These are phyloP conservation scores for Pycnonotus jocosus DNA, from an alignment of 2,113 vertebrate species.

Conservation along the genomic window DNA sequence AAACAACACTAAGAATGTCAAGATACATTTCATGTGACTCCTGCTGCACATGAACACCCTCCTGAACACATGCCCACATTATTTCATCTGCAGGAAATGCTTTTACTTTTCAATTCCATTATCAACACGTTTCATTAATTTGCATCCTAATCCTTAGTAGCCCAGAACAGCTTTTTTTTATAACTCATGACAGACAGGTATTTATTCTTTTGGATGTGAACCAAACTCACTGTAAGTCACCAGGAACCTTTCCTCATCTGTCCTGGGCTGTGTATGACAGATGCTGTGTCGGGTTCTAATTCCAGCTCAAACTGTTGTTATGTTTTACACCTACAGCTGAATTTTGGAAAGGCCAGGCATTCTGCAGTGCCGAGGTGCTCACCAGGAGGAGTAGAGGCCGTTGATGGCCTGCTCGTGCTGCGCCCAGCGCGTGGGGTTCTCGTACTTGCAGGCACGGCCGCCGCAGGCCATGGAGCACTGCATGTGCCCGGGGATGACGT, in stretches of 20 bases:
- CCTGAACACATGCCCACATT: background rate
- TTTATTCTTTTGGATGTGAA: background rate
- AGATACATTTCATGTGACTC: background rate
- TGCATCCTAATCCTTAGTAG: background rate
- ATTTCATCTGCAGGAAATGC: background rate
- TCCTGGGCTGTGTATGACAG: background rate
- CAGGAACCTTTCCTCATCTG: background rate
- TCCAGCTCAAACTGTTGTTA: background rate
- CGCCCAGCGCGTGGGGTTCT: constrained; percentile 92
- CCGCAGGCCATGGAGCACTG: constrained; percentile 97
- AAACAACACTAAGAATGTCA: background rate
- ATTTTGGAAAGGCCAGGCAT: background rate
- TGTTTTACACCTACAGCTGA: background rate
- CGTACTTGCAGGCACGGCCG: constrained; percentile 94
- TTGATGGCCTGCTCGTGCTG: constrained; percentile 88
- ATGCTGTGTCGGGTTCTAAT: background rate
- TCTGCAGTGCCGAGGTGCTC: background rate
- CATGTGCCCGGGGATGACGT: constrained; percentile 92
- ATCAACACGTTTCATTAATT: background rate
- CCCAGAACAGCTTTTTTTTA: background rate
- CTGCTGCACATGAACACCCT: background rate
- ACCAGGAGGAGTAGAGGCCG: constrained; percentile 97
- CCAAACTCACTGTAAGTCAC: background rate
- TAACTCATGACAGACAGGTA: background rate
- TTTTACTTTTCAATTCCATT: background rate